Base-by-base conservation (phyloP, 1,140 invertebrate species). In the Lepidostoma basale region DNA sequence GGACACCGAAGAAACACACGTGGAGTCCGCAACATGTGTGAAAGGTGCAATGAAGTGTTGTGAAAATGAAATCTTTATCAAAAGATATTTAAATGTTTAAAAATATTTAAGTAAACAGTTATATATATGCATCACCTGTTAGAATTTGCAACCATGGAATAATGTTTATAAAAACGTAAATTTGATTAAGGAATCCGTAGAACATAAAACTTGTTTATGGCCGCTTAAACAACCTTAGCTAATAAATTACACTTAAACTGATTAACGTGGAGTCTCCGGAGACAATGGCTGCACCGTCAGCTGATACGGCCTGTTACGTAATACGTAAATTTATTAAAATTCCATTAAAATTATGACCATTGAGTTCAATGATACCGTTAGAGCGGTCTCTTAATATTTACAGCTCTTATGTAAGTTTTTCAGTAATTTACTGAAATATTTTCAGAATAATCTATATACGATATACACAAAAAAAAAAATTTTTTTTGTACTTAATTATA, bases 211-310 rank as follows among this genome's bases (percentile, higher is more conserved):
- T 60, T 28, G 30, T 60, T 26, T 22, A 22, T 8, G 33, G 36
- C 56, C 6, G n/a, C 42, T 22, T 2, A 60, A 8, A 18, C 18
- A 22, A 23, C 23, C 22, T n/a, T 40, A 42, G 16, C 42, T 20
- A 59, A 42, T 42, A 60, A 60, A 60, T 60, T n/a, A 60, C 36
- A 28, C 36, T 25, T 44, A 40, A 60, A 26, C 12, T 60, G 18
- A 60, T 60, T 25, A n/a, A 60, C 20, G 39, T n/a, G 39, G 39
- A 42, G 18, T 3, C 12, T 60, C 8, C 1, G 39, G 8, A 60
- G 25, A 54, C 49, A 54, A 54, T 22, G 8, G 30, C 9, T 28
- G 49, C 25, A 28, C 8, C 18, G 42, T 16, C 42, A 33, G n/a
- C n/a, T n/a, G n/a, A n/a, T n/a, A n/a, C n/a, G n/a, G 10, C 14